Evolutionary conservation across 2,113 vertebrate species (phyloP), one percentile per base, ranked within the genome.

Genomic region (Bufo bufo): DNA sequence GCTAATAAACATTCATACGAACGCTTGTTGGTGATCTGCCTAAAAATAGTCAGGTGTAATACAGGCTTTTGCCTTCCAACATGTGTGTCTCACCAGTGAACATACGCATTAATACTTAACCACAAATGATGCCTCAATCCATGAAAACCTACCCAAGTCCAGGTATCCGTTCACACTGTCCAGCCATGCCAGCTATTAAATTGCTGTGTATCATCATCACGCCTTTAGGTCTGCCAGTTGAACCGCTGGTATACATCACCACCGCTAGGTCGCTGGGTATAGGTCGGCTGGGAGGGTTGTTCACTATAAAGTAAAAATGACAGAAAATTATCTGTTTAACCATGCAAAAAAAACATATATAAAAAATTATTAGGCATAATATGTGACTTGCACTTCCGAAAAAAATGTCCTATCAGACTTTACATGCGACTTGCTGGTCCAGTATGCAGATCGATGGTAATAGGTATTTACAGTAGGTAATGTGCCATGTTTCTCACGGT

Each of bases 171-270:
- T 99, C 97, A 59, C 98, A 99, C 56, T 99, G 98, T 88, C 98
- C 98, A 0, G 98, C 95, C 98, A 99, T 99, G 71, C 98, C 98
- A 45, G 97, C 97, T 85, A 98, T 97, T 50, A 99, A 85, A 91
- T 99, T 99, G 87, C 97, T 96, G 89, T 99, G 98, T 85, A 94
- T 90, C 92, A 99, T 99, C 96, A 97, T 97, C 91, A 99, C 98
- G 91, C 98, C 98, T 93, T 99, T 99, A 54, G 98, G 98, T 79
- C 91, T 93, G 65, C 97, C 98, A 0, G 98, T 99, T 5, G 98
- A 99, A 8, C 98, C 98, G 5, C 98, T 99, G 86, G 98, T 99
- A 89, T 99, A 99, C 98, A 99, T 99, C 33, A 99, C 96, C 61
- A 99, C 94, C 17, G 98, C 98, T 90, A 99, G 89, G 91, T 99